Conservation (phyloP, 2,113 vertebrate species). For the Microtus richardsoni region DNA sequence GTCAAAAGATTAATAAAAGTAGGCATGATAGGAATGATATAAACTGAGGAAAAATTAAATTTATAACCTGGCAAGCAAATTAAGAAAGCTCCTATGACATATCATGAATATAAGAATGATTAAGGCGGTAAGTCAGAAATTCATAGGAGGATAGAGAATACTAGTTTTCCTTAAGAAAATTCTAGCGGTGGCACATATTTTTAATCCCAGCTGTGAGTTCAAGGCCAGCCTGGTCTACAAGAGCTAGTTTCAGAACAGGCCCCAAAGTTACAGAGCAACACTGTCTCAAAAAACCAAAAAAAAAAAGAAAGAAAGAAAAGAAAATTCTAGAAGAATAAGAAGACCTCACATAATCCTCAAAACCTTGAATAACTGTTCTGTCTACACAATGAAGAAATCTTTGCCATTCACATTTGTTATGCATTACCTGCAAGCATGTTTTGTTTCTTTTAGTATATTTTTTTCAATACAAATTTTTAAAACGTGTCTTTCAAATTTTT, state of each 20-base stretch:
- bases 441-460: neutral
- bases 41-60: neutral
- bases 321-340: neutral
- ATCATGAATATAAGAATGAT: neutral
- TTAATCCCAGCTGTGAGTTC: no score
- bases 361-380: neutral
- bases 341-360: neutral
- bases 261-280: no score
- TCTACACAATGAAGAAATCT: neutral
- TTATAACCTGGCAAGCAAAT: neutral
- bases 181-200: no score
- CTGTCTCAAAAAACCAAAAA: no score
- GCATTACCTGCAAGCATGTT: neutral
- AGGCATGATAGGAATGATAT: neutral
- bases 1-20: neutral
- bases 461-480: neutral
- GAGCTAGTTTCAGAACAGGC: no score
- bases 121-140: neutral
- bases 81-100: neutral
- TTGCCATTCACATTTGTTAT: neutral
- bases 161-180: neutral
- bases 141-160: neutral
- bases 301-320: no score
- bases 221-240: no score
- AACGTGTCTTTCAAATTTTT: neutral